Evolutionary conservation across 1,140 invertebrate species (phyloP), one percentile per base, ranked within the genome.

Genomic region (Bombus picipes): DNA sequence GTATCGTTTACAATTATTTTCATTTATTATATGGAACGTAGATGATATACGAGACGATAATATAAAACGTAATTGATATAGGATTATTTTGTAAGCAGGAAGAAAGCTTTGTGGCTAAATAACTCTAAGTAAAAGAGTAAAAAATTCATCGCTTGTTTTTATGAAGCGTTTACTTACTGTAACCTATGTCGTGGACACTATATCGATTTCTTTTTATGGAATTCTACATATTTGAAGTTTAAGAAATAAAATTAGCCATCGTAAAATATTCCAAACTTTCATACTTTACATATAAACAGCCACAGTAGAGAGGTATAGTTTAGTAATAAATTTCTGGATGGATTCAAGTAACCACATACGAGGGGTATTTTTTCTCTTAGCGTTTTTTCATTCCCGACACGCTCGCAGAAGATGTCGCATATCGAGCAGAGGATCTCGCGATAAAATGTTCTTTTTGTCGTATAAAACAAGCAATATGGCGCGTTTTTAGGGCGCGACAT

Each of bases 381-480:
- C 37, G 18, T n/a, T 71, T 68, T 72, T 84, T 47, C 66, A 84
- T 84, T 79, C 76, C 25, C 18, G 39, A 79, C 83, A 84, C 83
- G 83, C 77, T 80, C 75, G 68, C 53, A 79, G 76, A 84, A 84
- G 83, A 84, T 79, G 83, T 72, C 76, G 82, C 83, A 32, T 84
- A 84, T 84, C 83, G 41, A 79, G 25, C 32, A 3, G n/a, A 37
- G 32, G 18, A 84, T 84, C 83, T 84, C 74, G 32, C 76, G 75
- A 80, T 80, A 84, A 84, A 84, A 80, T 59, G 76, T 80, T 71
- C 76, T 28, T 84, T 80, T 79, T 84, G 43, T 79, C 83, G 39
- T 84, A 84, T 84, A 79, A 84, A 84, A 84, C 83, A 84, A 84
- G 83, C 76, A 84, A 84, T 84, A 80, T 71, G 83, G 47, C 75